Evolutionary conservation across 1,140 invertebrate genomes (phyloP), one percentile per base, ranked within the genome.

Genomic region (Drosophila orosa): DNA sequence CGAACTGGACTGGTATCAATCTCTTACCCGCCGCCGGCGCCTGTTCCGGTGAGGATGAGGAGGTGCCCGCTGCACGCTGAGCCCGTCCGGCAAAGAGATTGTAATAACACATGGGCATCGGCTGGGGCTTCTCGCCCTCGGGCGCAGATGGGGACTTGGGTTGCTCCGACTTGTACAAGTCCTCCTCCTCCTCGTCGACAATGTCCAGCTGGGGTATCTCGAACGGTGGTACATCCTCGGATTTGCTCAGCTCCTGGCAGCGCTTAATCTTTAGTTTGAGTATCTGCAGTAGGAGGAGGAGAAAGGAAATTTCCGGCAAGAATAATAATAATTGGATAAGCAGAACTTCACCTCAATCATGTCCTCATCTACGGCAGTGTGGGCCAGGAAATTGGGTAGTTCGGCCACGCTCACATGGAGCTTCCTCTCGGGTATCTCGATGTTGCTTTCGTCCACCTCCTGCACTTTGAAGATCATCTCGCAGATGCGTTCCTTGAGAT

Each of bases 401-500:
- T 90, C 83, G 0, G 82, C 69, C 0, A 91, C 87, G 39, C 58
- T 85, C 4, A 91, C 78, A 31, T 84, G 73, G 1, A 90, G 48
- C 17, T 86, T 83, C 1, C 77, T 78, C 3, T 69, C 65, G 35
- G 54, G 58, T 42, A 92, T 68, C 17, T 91, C 85, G 0, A 91
- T 90, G 17, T 90, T 80, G 44, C 76, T 90, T 45, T 92, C 91
- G 47, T 92, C 87, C n/a, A 92, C 81, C 44, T 92, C 91, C 65
- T 92, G 90, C 13, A 92, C 69, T 52, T 92, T 92, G 57, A 90
- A 91, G 52, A 92, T 91, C 81, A 92, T 91, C 61, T 92, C 91
- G 27, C 90, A 80, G n/a, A 92, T 84, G 31, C 78, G 85, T 15
- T 91, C 83, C 17, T 94, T 94, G 2, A 94, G 93, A 50, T 93